These are phyloP conservation scores for Lepidochitona cinerea DNA, from an alignment of 2,888 invertebrate species.

Conservation along the genomic window DNA sequence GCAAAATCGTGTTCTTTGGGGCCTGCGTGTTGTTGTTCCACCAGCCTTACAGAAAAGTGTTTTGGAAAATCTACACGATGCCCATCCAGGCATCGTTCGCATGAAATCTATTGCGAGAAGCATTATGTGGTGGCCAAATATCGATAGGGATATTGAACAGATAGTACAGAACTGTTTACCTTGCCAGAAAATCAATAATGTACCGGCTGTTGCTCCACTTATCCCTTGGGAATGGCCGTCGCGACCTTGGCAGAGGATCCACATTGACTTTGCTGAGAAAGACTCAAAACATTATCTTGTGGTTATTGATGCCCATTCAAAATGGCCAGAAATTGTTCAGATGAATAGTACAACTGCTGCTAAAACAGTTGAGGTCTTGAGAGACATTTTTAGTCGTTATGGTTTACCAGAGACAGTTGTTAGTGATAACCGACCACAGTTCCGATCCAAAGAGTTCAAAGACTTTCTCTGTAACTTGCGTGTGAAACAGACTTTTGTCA, in stretches of 20 bases:
- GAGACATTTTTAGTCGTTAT: too few relatives aligned
- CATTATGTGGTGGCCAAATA: conserved; percentile 52
- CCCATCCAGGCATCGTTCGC: too few relatives aligned
- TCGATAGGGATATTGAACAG: conserved; percentile 33
- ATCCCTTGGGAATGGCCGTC: conserved; percentile 52
- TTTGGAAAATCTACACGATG: too few relatives aligned
- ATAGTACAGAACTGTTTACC: too few relatives aligned
- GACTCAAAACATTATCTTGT: conserved; percentile 50
- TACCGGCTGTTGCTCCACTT: conserved; percentile 39
- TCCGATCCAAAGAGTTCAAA: conserved; percentile 43
- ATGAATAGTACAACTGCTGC: conserved; percentile 25
- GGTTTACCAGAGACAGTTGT: too few relatives aligned
- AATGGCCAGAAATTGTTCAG: conserved; percentile 68
- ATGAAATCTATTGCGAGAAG: conserved; percentile 46
- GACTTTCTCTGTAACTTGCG: neutral
- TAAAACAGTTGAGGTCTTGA: conserved; percentile 34
- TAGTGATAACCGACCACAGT: conserved; percentile 61
- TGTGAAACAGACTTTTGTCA: too few relatives aligned
- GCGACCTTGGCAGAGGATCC: conserved; percentile 65
- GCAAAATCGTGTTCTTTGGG: conserved; percentile 43
- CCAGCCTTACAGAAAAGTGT: conserved; percentile 19
- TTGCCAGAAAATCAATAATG: too few relatives aligned
- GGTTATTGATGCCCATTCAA: conserved; percentile 69
- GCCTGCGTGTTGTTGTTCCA: conserved; percentile 47
- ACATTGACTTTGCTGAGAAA: conserved; percentile 71